Evolutionary conservation across 1,140 invertebrate genomes (phyloP).

Genomic region (Solen grandis): DNA sequence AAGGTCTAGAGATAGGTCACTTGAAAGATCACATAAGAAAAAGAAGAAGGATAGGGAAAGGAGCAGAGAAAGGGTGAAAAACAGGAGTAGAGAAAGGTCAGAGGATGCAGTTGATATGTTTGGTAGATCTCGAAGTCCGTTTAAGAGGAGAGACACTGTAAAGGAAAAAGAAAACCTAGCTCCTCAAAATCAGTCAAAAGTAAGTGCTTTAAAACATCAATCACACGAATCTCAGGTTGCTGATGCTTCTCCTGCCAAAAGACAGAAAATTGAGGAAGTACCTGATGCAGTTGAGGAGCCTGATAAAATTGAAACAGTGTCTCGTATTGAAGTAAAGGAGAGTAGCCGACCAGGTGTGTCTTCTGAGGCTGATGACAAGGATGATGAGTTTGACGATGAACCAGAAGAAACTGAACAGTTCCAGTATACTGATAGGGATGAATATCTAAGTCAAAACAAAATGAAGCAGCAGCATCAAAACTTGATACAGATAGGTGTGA

Average conservation of each 20-base stretch:
- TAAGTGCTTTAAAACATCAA: neutral
- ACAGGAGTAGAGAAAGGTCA: conserved; percentile 59
- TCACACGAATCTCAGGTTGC: neutral
- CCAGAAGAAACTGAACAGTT: conserved; percentile 53
- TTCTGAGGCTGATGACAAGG: conserved; percentile 32
- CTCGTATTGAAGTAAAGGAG: conserved; percentile 63
- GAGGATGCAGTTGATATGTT: conserved; percentile 46
- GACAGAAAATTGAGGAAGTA: neutral
- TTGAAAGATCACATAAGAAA: conserved; percentile 61
- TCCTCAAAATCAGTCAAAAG: too few relatives aligned
- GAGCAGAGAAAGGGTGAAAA: conserved; percentile 62
- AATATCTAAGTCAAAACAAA: conserved; percentile 47
- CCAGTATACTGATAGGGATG: conserved; percentile 51
- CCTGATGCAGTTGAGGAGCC: conserved; percentile 16
- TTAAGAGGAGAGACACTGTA: conserved; percentile 18
- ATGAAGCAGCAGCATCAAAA: conserved; percentile 41
- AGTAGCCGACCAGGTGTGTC: neutral
- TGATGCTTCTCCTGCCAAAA: neutral
- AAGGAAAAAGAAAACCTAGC: conserved; percentile 62
- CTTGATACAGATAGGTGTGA: conserved; percentile 34
- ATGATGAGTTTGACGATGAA: conserved; percentile 49
- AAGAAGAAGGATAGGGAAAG: conserved; percentile 71
- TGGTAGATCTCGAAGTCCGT: conserved; percentile 32
- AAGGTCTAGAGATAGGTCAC: conserved; percentile 60
- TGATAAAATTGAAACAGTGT: conserved; percentile 64